A percentile compares a stretch with the other conserved stretches of the same genome.
phyloP scores from a whole-genome alignment of 2,797 vertebrate genomes.

The Esox lucius region DNA sequence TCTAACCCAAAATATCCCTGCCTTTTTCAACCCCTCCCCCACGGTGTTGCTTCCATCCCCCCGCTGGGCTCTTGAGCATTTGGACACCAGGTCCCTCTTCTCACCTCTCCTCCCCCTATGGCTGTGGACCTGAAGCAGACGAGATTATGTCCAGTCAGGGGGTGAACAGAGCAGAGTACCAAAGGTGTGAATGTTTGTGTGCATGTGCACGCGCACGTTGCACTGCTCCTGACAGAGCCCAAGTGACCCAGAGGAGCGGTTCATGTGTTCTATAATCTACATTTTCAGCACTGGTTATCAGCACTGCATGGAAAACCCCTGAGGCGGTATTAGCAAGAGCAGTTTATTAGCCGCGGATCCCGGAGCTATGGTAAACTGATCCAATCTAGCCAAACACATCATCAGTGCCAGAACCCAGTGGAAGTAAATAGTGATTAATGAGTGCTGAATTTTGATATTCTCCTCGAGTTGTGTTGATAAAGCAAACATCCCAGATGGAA shows the following conservation, averaged over 20 bases:
- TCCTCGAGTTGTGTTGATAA: slow-evolving; percentile 27
- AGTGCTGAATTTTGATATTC: neutral
- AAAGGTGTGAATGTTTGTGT: neutral
- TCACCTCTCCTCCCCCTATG: neutral
- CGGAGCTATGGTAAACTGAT: neutral
- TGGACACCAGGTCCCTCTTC: too few species aligned
- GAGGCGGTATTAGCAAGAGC: slow-evolving; percentile 4
- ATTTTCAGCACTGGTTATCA: slow-evolving; percentile 4
- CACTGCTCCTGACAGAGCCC: neutral
- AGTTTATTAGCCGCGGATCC: slow-evolving; percentile 3
- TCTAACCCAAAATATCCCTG: too few species aligned
- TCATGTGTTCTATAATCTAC: neutral
- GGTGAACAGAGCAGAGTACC: neutral
- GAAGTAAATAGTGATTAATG: slow-evolving; percentile 16
- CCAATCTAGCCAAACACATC: slow-evolving; percentile 7
- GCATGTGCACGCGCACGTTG: neutral
- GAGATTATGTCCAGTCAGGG: neutral
- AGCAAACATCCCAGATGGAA: neutral
- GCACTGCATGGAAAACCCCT: slow-evolving; percentile 9
- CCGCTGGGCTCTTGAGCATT: too few species aligned
- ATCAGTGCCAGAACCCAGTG: slow-evolving; percentile 23
- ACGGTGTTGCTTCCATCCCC: too few species aligned
- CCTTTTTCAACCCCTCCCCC: too few species aligned
- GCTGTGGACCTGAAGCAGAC: neutral
- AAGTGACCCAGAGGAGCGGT: neutral